These are phyloP conservation scores for Stichodactyla mertensii DNA, from an alignment of 64 coral and sea anemone genomes.

Conservation along the genomic window DNA sequence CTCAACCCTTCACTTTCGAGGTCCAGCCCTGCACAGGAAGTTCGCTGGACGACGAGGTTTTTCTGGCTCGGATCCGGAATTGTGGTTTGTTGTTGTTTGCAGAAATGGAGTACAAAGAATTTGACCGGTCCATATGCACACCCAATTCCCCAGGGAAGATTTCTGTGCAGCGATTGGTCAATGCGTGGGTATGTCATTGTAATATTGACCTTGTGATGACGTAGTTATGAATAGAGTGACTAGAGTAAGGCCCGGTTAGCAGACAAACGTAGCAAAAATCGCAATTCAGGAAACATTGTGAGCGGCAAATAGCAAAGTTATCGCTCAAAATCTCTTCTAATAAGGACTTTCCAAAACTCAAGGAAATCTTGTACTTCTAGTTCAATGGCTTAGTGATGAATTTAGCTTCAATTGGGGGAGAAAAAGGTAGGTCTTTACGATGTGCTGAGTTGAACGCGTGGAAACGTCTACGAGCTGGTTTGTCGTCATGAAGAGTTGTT, in stretches of 20 bases:
- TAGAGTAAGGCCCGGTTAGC: conserved; percentile 21
- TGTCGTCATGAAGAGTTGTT: conserved; percentile 19
- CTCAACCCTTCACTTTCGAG: not conserved
- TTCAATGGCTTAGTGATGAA: not conserved
- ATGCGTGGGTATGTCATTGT: conserved; percentile 31
- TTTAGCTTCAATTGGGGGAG: not conserved
- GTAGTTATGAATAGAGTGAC: conserved; percentile 30
- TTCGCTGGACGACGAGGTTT: not conserved
- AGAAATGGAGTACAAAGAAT: conserved; percentile 25
- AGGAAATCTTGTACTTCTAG: not conserved
- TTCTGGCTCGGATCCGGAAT: conserved; percentile 22
- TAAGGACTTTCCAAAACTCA: not conserved
- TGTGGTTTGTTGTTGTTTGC: conserved; percentile 37
- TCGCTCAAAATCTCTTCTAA: not conserved
- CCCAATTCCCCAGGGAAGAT: conserved; percentile 14
- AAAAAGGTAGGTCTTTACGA: conserved; percentile 18
- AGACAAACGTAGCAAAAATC: conserved; percentile 29
- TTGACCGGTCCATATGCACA: conserved; percentile 16
- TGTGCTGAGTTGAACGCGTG: not conserved
- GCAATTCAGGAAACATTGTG: conserved; percentile 9
- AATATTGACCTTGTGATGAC: conserved; percentile 24
- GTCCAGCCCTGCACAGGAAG: not conserved
- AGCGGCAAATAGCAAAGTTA: conserved; percentile 6
- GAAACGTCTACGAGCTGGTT: conserved; percentile 2
- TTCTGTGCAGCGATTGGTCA: conserved; percentile 17